phyloP scores from a whole-genome alignment of 2,888 invertebrate genomes.

The Anthophora plumipes region DNA sequence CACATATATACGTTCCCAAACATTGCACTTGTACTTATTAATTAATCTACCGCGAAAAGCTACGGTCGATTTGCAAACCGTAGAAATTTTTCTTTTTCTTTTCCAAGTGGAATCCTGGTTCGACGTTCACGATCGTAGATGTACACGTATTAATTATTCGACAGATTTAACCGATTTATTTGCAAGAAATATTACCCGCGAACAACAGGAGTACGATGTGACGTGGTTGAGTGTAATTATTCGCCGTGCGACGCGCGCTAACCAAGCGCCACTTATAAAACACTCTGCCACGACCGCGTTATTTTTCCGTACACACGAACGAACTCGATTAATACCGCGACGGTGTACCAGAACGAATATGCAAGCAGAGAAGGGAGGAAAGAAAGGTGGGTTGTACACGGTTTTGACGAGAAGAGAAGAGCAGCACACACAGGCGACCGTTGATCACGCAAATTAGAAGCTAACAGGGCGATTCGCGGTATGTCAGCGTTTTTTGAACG shows the following conservation, averaged over 20 bases:
- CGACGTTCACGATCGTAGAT: too few relatives aligned
- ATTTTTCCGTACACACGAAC: too few relatives aligned
- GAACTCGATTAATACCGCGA: too few relatives aligned
- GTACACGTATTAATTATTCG: too few relatives aligned
- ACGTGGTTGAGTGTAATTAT: background rate
- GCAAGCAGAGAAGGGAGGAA: too few relatives aligned
- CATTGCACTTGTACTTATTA: background rate
- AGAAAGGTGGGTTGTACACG: too few relatives aligned
- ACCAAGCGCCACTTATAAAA: conserved; percentile 3
- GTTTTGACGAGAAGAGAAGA: background rate
- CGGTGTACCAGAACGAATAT: too few relatives aligned
- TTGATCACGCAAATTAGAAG: conserved; percentile 57
- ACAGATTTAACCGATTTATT: too few relatives aligned
- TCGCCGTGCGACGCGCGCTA: background rate
- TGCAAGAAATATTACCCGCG: background rate
- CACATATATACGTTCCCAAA: too few relatives aligned
- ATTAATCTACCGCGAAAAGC: background rate
- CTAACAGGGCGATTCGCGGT: conserved; percentile 51
- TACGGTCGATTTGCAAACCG: background rate
- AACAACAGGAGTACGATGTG: too few relatives aligned
- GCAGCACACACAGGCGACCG: conserved; percentile 11
- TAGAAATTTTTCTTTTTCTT: too few relatives aligned
- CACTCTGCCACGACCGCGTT: background rate
- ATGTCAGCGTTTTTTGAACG: conserved; percentile 55
- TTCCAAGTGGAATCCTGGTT: too few relatives aligned